Base-by-base conservation (phyloP, 2,797 vertebrate species). In the Sternarchorhynchus goeldii region DNA sequence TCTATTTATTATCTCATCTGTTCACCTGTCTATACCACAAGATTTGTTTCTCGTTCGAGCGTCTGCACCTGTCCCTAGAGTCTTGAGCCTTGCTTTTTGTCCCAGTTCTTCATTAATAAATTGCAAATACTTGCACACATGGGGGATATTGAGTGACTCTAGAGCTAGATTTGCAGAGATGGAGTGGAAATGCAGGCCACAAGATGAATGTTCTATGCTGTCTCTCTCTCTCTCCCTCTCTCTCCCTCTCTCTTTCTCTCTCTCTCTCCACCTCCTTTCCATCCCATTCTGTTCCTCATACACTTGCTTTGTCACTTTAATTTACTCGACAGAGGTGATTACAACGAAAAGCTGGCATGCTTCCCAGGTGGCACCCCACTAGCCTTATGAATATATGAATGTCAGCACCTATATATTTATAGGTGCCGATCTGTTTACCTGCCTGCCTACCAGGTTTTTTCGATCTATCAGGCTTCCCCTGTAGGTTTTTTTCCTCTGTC, bases 11-110 rank as follows among this genome's bases (percentile, higher is more conserved):
- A 21, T 64, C 39, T 55, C 62, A 36, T 32, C 14, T 20, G 18
- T 53, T 25, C 45, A n/a, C 18, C 74, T 66, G 34, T 29, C 74
- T 66, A 73, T 12, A 55, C 16, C 14, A 6, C 45, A 12, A 34
- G 71, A 74, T 79, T 50, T 67, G 64, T 73, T 79, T 50, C 55
- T 73, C 16, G 32, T 72, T 65, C 69, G 4, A 41, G 55, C 18
- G 12, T 32, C 53, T 21, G 5, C 10, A 45, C 32, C 41, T 50
- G 25, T 65, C 21, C 34, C 20, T 21, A 16, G 60, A 45, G 53
- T 4, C 25, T 25, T 0, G 25, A 45, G 17, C 21, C 34, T 5
- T 6, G 39, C 12, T 65, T 25, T 25, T 21, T 32, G 41, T 41
- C 34, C 45, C 25, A 36, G 53, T 53, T 73, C 29, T 68, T 60